Conservation (phyloP, 2,113 vertebrate genomes). For the Formicarius rufipectus region DNA sequence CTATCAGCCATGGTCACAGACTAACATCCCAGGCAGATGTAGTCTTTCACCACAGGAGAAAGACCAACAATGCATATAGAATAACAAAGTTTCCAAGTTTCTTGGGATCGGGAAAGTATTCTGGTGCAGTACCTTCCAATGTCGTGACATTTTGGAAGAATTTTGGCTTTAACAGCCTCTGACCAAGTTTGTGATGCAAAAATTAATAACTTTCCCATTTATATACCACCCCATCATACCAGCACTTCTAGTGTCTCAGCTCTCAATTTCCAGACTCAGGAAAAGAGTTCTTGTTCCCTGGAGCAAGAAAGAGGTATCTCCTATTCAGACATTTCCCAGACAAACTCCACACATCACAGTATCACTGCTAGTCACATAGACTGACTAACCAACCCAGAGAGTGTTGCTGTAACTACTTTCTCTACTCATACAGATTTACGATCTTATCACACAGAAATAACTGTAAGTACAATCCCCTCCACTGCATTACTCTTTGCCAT, state of each 20-base stretch:
- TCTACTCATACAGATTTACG: background rate
- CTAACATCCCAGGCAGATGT: background rate
- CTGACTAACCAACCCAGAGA: background rate
- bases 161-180: background rate
- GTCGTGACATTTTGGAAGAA: background rate
- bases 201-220: background rate
- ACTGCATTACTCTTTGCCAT: background rate
- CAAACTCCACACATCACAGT: background rate
- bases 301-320: background rate
- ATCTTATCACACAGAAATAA: background rate
- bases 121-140: background rate
- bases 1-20: background rate
- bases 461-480: background rate
- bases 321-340: background rate
- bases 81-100: background rate
- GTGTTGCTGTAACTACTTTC: background rate
- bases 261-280: background rate
- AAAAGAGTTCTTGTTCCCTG: background rate
- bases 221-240: background rate
- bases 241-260: background rate
- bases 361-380: background rate
- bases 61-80: fast-evolving
- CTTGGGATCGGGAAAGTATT: background rate
- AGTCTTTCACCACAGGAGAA: background rate
- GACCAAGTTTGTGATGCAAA: background rate